Conservation (phyloP, 1,140 invertebrate species). For the Caenorhabditis latens region DNA sequence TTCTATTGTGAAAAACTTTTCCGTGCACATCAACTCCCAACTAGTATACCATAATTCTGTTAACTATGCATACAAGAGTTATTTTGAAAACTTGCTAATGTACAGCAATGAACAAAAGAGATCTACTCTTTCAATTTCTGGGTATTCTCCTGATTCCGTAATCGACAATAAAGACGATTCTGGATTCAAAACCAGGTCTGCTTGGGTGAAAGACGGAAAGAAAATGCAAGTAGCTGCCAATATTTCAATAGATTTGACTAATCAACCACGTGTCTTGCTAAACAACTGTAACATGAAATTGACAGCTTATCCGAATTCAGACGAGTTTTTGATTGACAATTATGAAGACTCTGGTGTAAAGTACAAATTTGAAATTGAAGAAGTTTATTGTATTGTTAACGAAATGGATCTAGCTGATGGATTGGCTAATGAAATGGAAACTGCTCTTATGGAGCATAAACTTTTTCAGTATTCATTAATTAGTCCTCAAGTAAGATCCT, state of each 20-base stretch:
- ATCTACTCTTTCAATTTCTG: too few relatives aligned
- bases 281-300: background rate
- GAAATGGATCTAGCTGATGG: background rate
- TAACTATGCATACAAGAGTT: too few relatives aligned
- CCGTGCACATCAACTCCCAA: too few relatives aligned
- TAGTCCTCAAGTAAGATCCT: background rate
- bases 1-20: too few relatives aligned
- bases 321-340: background rate
- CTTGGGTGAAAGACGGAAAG: background rate
- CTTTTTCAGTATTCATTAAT: background rate
- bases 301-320: background rate
- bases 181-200: too few relatives aligned
- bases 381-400: background rate
- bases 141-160: too few relatives aligned
- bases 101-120: too few relatives aligned
- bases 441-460: background rate
- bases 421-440: background rate
- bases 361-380: background rate
- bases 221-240: background rate
- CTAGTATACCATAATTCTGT: too few relatives aligned
- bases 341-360: background rate
- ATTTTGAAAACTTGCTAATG: too few relatives aligned
- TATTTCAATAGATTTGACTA: slow-evolving; percentile 10
- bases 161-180: too few relatives aligned
- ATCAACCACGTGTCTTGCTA: background rate